Evolutionary conservation across 2,113 vertebrate genomes (phyloP).

Genomic region (Tympanuchus pallidicinctus): DNA sequence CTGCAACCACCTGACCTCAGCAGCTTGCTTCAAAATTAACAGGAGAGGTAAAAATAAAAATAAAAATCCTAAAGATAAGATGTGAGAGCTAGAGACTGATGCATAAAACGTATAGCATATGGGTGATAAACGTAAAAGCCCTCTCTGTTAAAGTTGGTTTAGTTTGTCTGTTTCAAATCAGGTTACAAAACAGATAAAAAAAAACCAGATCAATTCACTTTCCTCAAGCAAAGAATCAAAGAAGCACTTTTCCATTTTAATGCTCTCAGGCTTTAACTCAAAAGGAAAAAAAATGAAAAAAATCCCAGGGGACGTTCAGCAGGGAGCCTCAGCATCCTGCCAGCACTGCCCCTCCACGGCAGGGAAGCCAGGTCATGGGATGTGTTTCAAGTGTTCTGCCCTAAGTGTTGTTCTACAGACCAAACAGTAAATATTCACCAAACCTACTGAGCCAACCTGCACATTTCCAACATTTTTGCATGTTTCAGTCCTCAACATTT

Average conservation of each 20-base stretch:
- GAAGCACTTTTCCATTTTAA: background rate
- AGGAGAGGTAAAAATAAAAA: background rate
- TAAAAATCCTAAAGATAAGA: background rate
- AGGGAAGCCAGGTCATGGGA: background rate
- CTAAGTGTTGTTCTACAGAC: background rate
- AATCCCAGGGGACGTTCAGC: background rate
- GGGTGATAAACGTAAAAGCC: background rate
- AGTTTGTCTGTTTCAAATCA: background rate
- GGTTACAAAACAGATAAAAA: background rate
- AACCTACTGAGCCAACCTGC: background rate
- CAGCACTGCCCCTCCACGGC: fast-evolving
- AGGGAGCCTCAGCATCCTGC: background rate
- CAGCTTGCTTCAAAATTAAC: background rate
- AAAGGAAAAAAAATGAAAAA: background rate
- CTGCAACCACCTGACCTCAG: background rate
- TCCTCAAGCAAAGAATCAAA: background rate
- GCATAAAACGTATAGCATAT: background rate
- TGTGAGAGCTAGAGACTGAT: background rate
- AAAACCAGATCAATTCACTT: background rate
- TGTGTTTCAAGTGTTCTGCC: background rate
- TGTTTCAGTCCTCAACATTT: constrained; percentile 21
- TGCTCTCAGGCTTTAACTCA: background rate
- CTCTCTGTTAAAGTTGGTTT: background rate
- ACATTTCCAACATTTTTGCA: background rate
- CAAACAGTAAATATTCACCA: background rate